Evolutionary conservation across 2,113 vertebrate genomes (phyloP).

Genomic region (Amphilophus citrinellus): DNA sequence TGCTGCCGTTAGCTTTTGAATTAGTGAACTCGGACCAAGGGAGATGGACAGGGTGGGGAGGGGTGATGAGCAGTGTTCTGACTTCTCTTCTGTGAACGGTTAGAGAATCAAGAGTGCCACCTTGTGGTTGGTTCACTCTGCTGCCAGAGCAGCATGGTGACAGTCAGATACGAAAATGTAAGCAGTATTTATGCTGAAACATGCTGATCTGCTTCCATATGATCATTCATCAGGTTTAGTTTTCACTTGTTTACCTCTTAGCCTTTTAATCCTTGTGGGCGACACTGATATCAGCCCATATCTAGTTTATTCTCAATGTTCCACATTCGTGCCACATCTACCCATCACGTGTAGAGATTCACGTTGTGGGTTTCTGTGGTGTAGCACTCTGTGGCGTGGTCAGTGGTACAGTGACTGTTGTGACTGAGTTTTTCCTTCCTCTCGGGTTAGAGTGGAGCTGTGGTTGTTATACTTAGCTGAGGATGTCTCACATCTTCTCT

Average conservation of each 20-base stretch:
- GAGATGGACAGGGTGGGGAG: constrained; percentile 23
- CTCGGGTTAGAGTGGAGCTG: constrained; percentile 29
- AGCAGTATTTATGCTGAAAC: constrained; percentile 44
- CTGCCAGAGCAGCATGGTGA: not conserved
- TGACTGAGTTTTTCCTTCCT: constrained; percentile 67
- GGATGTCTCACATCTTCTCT: constrained; percentile 71
- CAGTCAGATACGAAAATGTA: constrained; percentile 5
- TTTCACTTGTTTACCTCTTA: constrained; percentile 35
- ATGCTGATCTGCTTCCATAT: not conserved
- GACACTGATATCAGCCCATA: not conserved
- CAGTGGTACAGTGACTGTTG: constrained; percentile 44
- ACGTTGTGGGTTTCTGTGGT: constrained; percentile 41
- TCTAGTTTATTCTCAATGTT: constrained; percentile 34
- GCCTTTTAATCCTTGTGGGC: constrained; percentile 43
- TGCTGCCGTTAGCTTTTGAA: constrained; percentile 73
- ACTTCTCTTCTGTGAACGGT: not conserved
- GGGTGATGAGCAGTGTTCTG: constrained; percentile 3
- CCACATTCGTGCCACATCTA: constrained; percentile 40
- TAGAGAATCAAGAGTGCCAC: constrained; percentile 75
- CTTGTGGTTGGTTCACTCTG: constrained; percentile 31
- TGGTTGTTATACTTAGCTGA: constrained; percentile 25
- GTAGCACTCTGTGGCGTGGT: constrained; percentile 44
- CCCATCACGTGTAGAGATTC: constrained; percentile 12
- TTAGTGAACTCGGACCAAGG: constrained; percentile 70
- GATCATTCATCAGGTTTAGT: constrained; percentile 9